A percentile compares a stretch with the other conserved stretches of the same genome.
These are phyloP conservation scores for Prietella phreatophila DNA, from an alignment of 2,113 vertebrate species.

Conservation along the genomic window DNA sequence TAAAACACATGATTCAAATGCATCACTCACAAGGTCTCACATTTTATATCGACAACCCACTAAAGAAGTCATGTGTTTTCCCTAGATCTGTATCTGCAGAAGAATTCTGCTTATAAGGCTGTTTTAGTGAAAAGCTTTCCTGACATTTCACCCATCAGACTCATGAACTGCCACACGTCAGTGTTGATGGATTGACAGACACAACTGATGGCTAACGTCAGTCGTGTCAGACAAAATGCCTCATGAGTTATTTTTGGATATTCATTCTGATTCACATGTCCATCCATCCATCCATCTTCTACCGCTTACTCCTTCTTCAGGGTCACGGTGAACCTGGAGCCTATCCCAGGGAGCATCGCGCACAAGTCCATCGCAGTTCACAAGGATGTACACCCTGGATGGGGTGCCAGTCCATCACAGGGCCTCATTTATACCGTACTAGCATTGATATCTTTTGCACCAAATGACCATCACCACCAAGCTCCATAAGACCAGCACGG, in stretches of 20 bases:
- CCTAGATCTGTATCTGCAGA: not conserved
- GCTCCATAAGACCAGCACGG: not conserved
- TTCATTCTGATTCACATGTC: not conserved
- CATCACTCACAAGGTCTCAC: not conserved
- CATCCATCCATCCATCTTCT: no score
- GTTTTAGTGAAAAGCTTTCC: slow-evolving; percentile 19
- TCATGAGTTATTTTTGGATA: not conserved
- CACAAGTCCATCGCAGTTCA: no score
- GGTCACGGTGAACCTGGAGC: no score
- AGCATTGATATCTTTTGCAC: not conserved
- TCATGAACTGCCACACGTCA: not conserved
- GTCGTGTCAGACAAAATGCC: not conserved
- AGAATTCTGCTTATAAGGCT: not conserved
- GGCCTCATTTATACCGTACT: not conserved
- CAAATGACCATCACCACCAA: not conserved
- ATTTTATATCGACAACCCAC: not conserved
- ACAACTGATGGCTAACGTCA: not conserved
- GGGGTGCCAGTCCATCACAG: no score
- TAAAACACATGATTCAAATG: not conserved
- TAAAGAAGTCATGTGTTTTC: not conserved
- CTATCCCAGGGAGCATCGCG: no score
- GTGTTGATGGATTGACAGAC: not conserved
- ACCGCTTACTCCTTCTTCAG: no score
- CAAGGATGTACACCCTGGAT: no score
- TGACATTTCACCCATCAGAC: not conserved